Evolutionary conservation across 2,797 vertebrate genomes (phyloP).

Genomic region (Pantherophis alleghaniensis): DNA sequence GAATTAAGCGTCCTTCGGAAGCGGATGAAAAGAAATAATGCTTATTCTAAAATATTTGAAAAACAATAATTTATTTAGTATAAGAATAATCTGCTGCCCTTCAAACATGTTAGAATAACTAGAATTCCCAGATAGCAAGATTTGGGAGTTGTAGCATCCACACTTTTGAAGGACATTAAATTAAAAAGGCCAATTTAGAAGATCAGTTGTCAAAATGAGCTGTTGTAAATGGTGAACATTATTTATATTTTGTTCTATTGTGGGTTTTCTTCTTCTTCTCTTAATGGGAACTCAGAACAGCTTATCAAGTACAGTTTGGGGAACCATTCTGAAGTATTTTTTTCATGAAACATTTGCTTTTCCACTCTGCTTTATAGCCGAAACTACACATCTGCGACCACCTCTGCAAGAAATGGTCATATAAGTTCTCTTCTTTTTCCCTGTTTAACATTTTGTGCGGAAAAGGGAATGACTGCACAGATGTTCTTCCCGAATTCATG

Average conservation of each 20-base stretch:
- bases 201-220: not conserved
- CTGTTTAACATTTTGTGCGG: not conserved
- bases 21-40: not conserved
- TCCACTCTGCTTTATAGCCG: not conserved
- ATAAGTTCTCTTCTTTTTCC: not conserved
- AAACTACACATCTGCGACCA: not conserved
- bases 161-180: not conserved
- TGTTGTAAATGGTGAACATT: not conserved
- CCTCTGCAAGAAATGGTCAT: not conserved
- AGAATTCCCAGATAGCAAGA: not conserved
- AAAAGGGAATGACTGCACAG: not conserved
- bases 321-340: not conserved
- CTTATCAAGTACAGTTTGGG: not conserved
- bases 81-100: not conserved
- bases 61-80: not conserved
- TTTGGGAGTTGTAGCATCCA: not conserved
- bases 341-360: not conserved
- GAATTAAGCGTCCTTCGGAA: not conserved
- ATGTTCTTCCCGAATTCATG: not conserved
- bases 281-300: not conserved
- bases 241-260: not conserved
- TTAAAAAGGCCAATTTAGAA: not conserved
- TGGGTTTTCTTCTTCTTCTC: not conserved
- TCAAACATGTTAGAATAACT: not conserved
- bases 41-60: not conserved